Base-by-base conservation (phyloP, 2,888 invertebrate species). In the Brenthis daphne region DNA sequence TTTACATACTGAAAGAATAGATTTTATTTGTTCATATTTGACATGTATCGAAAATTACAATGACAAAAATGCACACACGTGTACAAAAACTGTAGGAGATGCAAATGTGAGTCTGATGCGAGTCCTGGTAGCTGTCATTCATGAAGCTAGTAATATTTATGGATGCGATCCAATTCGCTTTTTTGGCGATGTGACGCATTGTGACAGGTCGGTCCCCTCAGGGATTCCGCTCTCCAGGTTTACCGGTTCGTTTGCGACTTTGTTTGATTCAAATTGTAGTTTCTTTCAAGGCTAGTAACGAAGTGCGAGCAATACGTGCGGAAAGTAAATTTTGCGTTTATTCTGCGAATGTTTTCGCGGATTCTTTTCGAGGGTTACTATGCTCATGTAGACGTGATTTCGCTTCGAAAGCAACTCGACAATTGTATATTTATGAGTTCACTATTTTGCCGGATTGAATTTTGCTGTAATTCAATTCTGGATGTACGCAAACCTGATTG, bases 381-480 rank as follows among this genome's bases (percentile, higher is more conserved):
- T 80, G 77, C 79, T 79, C 80, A 77, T 79, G 82, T 80, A 80
- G 84, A 87, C 88, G 90, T 89, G 90, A 88, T 90, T 89, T 84
- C 74, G 85, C 82, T 83, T 78, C 83, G 83, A 82, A 86, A 87
- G 85, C 86, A 84, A 84, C 84, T 83, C 82, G 83, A 86, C 90
- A 89, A 91, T 91, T 89, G 91, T 90, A 90, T 92, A 92, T 92
- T 91, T 92, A 92, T 92, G 90, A 90, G 88, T 82, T 85, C 77
- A 88, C 88, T 86, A 87, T 86, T 87, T 85, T 77, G 82, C 77
- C 69, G 79, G 73, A 81, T 82, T 81, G 79, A 80, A 81, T 82
- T 80, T 80, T 77, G 72, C 69, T 74, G 77, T 81, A 76, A 78
- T 77, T 76, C 76, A 74, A 79, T 81, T 83, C 79, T 76, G 72